Evolutionary conservation across 2,888 invertebrate species (phyloP), one percentile per base, ranked within the genome.

Genomic region (Platypus cylindrus): DNA sequence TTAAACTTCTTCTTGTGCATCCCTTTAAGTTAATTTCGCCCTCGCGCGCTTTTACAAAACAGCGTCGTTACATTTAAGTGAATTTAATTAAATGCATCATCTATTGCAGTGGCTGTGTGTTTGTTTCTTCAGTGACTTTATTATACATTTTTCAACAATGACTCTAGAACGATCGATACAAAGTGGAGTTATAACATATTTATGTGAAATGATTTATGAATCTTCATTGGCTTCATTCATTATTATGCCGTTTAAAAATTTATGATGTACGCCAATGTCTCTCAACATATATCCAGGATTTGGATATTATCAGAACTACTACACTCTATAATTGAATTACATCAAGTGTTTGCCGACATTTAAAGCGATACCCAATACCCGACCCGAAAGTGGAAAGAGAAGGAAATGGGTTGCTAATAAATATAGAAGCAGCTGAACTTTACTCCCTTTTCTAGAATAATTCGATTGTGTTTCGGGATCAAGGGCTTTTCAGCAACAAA

Each of bases 391-490:
- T 36, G 22, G 30, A 25, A 34, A 28, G 28, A 24, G 12, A 20
- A 18, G 9, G 28, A 11, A 23, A 22, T 28, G 26, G 36, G 36
- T 12, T 26, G 25, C 37, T 37, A 40, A 40, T 40, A 37, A 40
- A 40, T 40, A 40, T 40, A 37, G 37, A 40, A 40, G 40, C 40
- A 40, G 40, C 40, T 31, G 40, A 40, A 40, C 37, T 40, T 40
- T 40, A 25, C 34, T 33, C 37, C 40, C 40, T 34, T 34, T 40
- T 40, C 24, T 9, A 4, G 32, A 24, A 37, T 40, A 40, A 40
- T 40, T 40, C 37, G 40, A 34, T 40, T 40, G 34, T 33, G 40
- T 40, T 40, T 34, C 28, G 40, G n/a, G 40, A 40, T 40, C 40
- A 37, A 28, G 34, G 17, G 34, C 34, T 40, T 37, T n/a, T 34